Base-by-base conservation (phyloP, 2,113 vertebrate genomes). In the Podarcis muralis region DNA sequence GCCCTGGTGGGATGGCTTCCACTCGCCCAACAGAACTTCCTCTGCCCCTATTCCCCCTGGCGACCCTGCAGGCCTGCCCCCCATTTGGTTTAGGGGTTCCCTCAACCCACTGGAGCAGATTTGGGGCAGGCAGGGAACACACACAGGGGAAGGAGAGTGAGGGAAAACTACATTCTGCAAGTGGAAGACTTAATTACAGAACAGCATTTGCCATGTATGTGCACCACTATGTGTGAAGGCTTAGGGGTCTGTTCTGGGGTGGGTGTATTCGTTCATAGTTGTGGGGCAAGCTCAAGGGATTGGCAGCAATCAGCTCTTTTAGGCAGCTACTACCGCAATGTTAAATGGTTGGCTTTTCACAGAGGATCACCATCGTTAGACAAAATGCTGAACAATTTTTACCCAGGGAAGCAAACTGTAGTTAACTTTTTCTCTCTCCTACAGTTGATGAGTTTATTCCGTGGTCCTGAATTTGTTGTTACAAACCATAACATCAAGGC, bases 391-490 rank as follows among this genome's bases (percentile, higher is more conserved):
- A 23, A 32, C 22, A 6, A 66, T 6, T 22, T 59, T 37, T 43
- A 75, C 20, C 59, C 16, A 30, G 62, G 30, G 16, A 37, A 57
- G 22, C 40, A 8, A 30, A 35, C 30, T 25, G 11, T 32, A 62
- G 4, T 15, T 37, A 80, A 87, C 15, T 6, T 0, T 43, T 90
- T 93, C 57, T 82, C 76, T 93, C 85, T 90, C 92, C 93, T 95
- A 72, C 94, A 97, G 97, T 91, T 53, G 9, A 53, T 53, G 48
- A 53, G 48, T 96, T 5, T 92, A 82, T 96, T 96, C 88, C 40
- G 62, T 8, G 85, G 91, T 68, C 92, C 91, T 83, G 93, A 94
- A 84, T 94, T 96, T 90, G 30, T 57, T 65, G 62, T 96, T 93
- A 87, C 90, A 72, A 89, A 95, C 78, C 83, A 95, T 79, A 85